A percentile compares a stretch with the other conserved stretches of the same genome.
phyloP scores from a whole-genome alignment of 2,797 vertebrate genomes.

The Galago senegalensis region DNA sequence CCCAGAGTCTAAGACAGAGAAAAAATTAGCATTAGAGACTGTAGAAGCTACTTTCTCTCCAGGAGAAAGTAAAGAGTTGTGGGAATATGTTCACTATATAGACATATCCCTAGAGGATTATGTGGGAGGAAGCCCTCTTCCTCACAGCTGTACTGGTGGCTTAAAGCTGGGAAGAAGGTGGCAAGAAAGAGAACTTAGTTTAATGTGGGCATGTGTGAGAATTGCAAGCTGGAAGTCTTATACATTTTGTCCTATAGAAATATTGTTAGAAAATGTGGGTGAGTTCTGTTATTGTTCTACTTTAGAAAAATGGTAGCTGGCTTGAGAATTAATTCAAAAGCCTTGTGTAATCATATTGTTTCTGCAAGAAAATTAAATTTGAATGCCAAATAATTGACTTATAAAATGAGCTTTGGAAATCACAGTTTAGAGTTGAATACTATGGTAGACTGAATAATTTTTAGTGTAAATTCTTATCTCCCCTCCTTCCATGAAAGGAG shows the following conservation, averaged over 20 bases:
- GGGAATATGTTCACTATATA: not conserved
- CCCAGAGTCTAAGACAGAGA: conserved; percentile 36
- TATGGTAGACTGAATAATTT: not conserved
- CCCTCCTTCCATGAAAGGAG: not conserved
- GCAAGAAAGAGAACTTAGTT: not conserved
- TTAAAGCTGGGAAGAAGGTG: not conserved
- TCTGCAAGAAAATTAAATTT: conserved; percentile 48
- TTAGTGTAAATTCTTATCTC: not conserved
- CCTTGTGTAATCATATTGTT: not conserved
- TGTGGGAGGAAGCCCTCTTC: conserved; percentile 1
- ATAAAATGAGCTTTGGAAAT: conserved; percentile 14
- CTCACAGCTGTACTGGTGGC: not conserved
- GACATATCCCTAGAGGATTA: not conserved
- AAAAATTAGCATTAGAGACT: conserved; percentile 41
- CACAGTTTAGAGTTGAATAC: not conserved
- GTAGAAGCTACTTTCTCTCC: not conserved
- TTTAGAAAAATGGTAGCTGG: not conserved
- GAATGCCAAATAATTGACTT: not conserved
- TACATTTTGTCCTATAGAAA: not conserved
- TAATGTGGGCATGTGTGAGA: not conserved
- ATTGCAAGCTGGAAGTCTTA: not conserved
- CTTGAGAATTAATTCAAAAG: conserved; percentile 3
- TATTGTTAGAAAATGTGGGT: not conserved
- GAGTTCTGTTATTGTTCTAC: not conserved
- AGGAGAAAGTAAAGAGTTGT: conserved; percentile 27